These are phyloP conservation scores for Coregonus clupeaformis DNA, from an alignment of 2,113 vertebrate genomes.

Conservation along the genomic window DNA sequence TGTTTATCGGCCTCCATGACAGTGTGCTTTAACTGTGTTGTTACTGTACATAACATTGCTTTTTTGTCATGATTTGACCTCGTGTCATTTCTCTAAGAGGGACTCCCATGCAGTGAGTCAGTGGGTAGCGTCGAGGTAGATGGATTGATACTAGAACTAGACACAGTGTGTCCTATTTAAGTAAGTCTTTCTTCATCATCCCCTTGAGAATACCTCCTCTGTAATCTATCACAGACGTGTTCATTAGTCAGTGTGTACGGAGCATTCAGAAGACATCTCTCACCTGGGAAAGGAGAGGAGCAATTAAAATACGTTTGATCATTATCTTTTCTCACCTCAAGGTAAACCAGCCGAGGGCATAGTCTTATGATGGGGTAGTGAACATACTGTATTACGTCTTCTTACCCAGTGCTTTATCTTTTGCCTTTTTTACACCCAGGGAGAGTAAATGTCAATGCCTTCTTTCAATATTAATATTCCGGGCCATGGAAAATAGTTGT, in stretches of 20 bases:
- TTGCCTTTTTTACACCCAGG: slow-evolving; percentile 7
- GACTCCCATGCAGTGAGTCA: slow-evolving; percentile 29
- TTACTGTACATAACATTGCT: slow-evolving; percentile 21
- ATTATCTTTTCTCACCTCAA: slow-evolving; percentile 8
- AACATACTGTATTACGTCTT: background rate
- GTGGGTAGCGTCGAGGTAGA: too few species aligned
- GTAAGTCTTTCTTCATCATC: slow-evolving; percentile 35
- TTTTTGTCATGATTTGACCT: slow-evolving; percentile 32
- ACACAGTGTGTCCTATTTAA: slow-evolving; percentile 35
- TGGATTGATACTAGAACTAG: background rate
- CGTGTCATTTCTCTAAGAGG: slow-evolving; percentile 23
- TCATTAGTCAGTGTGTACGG: slow-evolving; percentile 54
- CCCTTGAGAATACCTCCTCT: slow-evolving; percentile 38
- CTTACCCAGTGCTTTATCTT: background rate
- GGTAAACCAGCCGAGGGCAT: slow-evolving; percentile 5
- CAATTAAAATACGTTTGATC: slow-evolving; percentile 58
- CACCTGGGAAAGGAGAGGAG: slow-evolving; percentile 36
- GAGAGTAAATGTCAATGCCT: slow-evolving; percentile 10
- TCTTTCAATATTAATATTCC: slow-evolving; percentile 4
- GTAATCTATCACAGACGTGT: slow-evolving; percentile 60
- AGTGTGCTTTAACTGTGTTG: too few species aligned
- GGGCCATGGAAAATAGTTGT: slow-evolving; percentile 51
- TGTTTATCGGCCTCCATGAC: too few species aligned
- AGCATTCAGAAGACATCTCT: slow-evolving; percentile 22
- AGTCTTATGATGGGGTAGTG: background rate